Evolutionary conservation across 1,140 invertebrate species (phyloP).

Genomic region (Aleiodes sp.): DNA sequence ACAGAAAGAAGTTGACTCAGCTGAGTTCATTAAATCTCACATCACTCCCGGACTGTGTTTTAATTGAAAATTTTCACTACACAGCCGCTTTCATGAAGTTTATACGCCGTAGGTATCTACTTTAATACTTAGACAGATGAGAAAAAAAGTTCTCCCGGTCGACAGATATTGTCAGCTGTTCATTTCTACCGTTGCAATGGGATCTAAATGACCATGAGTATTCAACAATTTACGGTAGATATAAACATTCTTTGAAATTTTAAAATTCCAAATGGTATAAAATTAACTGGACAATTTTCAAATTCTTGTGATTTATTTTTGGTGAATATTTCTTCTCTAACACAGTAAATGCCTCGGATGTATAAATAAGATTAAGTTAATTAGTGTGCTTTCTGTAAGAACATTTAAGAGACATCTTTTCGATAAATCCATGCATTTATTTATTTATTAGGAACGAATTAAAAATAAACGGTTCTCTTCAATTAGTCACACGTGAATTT

Average conservation of each 20-base stretch:
- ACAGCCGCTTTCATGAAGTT: not conserved
- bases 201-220: not conserved
- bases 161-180: constrained; percentile 4
- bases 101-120: not conserved
- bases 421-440: no score
- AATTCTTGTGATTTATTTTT: no score
- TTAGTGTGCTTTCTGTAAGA: no score
- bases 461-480: no score
- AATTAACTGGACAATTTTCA: constrained; percentile 4
- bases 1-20: not conserved
- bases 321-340: no score
- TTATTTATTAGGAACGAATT: no score
- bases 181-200: no score
- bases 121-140: not conserved
- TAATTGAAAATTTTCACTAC: constrained; percentile 28
- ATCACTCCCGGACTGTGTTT: not conserved
- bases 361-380: no score
- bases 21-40: constrained; percentile 22
- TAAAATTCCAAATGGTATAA: constrained; percentile 5
- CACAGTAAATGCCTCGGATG: no score
- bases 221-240: not conserved
- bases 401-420: no score
- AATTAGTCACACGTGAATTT: no score
- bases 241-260: not conserved
- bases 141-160: no score